Base-by-base conservation (phyloP, 1,140 invertebrate genomes). In the Drosophila mayri region DNA sequence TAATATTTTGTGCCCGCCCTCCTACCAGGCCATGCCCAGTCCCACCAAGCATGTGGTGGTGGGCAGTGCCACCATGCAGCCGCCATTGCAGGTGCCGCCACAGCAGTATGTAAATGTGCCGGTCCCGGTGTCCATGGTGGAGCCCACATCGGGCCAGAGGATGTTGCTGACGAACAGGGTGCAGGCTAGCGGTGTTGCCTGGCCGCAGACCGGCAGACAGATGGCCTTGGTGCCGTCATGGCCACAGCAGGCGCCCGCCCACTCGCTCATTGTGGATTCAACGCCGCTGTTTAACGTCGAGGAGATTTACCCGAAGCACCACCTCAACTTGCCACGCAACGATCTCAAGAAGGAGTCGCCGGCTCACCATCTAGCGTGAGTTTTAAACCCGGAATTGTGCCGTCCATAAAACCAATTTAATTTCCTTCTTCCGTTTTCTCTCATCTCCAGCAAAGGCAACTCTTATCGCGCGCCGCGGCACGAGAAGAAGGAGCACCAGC, bases 21-120 rank as follows among this genome's bases (percentile, higher is more conserved):
- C 95, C n/a, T 98, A 98, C 91, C 97, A 98, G 93, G 96, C 96
- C 11, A 95, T 97, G 94, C 93, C 92, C 64, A 95, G 95, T 64
- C 97, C 96, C 76, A 96, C 97, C 30, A 98, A 98, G 93, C 97
- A 98, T 88, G 95, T 98, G 28, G 97, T 98, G 22, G 97, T 98
- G 37, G 97, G 97, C 61, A 95, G 95, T 44, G 94, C 95, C 5
- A 95, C 96, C 79, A 93, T 93, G 92, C 95, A 95, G 79, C 94
- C 94, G 11, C 94, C 94, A 38, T 72, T 93, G 60, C 92, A 93
- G 60, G 92, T 92, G 78, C 96, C 96, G 91, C 95, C 96, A 44
- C 97, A 97, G 87, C 97, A 98, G 78, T 97, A 98, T 92, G 97
- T 96, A 12, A 94, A 94, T 52, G 94, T 95, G 12, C 92, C 92